Evolutionary conservation across 2,797 vertebrate genomes (phyloP).

Genomic region (Tangara arthus): DNA sequence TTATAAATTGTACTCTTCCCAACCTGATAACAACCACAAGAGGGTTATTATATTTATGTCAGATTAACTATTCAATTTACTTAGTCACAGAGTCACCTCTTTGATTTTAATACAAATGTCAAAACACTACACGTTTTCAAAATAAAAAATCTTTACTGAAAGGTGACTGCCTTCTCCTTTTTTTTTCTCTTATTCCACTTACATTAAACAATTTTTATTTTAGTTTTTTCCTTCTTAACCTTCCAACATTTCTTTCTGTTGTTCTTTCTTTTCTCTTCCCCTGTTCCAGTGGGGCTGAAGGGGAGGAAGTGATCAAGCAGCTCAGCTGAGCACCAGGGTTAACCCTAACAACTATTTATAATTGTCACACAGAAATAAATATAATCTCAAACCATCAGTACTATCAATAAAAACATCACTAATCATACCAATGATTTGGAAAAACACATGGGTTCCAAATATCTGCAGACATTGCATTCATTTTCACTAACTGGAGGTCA

Average conservation of each 20-base stretch:
- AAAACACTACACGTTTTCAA: neutral
- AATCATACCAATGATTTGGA: neutral
- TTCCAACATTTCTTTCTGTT: neutral
- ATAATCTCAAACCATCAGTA: neutral
- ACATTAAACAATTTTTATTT: neutral
- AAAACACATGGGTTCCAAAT: neutral
- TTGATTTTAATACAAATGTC: neutral
- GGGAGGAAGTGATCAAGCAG: fast-evolving
- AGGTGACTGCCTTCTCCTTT: neutral
- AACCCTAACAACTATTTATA: neutral
- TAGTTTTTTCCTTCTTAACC: neutral
- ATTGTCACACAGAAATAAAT: neutral
- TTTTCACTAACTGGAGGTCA: neutral
- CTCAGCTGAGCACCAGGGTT: neutral
- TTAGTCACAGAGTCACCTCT: neutral
- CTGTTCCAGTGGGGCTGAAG: neutral
- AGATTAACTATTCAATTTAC: neutral
- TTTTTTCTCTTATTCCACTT: neutral
- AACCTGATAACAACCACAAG: neutral
- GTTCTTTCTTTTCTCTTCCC: neutral
- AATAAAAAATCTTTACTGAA: neutral
- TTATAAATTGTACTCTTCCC: neutral
- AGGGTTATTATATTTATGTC: neutral
- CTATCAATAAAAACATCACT: neutral
- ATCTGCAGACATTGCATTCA: neutral